A percentile compares a stretch with the other conserved stretches of the same genome.
Evolutionary conservation across 30 jellyfish, hydroid and myxozoan genomes (phyloP).

Genomic region (Rhopilema esculentum): DNA sequence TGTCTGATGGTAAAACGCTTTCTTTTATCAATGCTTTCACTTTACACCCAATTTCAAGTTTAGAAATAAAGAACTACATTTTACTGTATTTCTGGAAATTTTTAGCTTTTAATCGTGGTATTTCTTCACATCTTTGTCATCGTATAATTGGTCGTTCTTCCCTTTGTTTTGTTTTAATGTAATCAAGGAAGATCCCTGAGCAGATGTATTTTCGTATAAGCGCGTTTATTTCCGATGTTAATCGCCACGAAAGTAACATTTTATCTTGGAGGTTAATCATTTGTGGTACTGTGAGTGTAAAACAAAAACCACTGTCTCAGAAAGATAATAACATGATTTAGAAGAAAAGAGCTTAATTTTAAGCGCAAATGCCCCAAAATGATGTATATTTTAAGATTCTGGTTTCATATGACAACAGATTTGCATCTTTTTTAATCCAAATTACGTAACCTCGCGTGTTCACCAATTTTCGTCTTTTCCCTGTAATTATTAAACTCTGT

Average conservation of each 20-base stretch:
- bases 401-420: background rate
- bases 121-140: too few species aligned
- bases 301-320: background rate
- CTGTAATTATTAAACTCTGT: background rate
- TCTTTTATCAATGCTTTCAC: too few species aligned
- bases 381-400: background rate
- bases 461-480: background rate
- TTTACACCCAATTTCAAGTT: too few species aligned
- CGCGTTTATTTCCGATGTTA: background rate
- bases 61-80: too few species aligned
- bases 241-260: background rate
- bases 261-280: background rate
- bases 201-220: background rate
- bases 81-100: too few species aligned
- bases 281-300: background rate
- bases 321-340: background rate
- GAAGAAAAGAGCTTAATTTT: background rate
- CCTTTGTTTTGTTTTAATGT: background rate
- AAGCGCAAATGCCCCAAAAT: background rate
- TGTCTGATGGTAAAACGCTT: too few species aligned
- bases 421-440: too few species aligned
- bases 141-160: too few species aligned
- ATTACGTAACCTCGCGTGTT: too few species aligned
- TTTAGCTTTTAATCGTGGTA: too few species aligned
- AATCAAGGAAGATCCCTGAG: too few species aligned